Evolutionary conservation across 1,140 invertebrate species (phyloP).

Genomic region (Intoshia linei): DNA sequence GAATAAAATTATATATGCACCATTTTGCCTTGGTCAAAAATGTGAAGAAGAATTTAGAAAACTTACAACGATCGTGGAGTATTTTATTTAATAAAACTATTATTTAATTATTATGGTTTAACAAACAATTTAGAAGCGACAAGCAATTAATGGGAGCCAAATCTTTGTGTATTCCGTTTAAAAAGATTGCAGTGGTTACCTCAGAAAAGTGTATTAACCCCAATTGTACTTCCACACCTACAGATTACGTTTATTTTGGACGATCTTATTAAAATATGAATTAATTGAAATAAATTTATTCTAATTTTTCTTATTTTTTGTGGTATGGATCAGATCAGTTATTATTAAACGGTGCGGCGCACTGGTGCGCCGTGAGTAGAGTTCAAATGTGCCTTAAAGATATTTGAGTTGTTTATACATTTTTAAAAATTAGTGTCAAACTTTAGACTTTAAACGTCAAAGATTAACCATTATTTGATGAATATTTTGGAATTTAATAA

Average conservation of each 20-base stretch:
- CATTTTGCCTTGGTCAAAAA: slow-evolving; percentile 64
- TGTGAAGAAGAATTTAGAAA: slow-evolving; percentile 38
- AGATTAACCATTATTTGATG: too few species aligned
- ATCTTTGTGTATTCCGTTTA: slow-evolving; percentile 58
- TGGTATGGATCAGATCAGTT: too few species aligned
- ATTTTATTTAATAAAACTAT: background rate
- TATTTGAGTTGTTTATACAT: too few species aligned
- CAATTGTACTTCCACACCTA: slow-evolving; percentile 40
- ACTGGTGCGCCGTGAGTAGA: too few species aligned
- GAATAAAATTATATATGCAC: slow-evolving; percentile 24
- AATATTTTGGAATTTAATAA: too few species aligned
- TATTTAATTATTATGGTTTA: background rate
- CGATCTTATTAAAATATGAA: slow-evolving; percentile 44
- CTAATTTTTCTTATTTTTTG: too few species aligned
- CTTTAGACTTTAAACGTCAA: too few species aligned
- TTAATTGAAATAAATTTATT: background rate
- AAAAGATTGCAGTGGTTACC: slow-evolving; percentile 35
- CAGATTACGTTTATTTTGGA: slow-evolving; percentile 66
- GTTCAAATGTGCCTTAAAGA: too few species aligned
- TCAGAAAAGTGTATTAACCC: slow-evolving; percentile 51
- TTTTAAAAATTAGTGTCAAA: too few species aligned
- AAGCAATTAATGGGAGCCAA: background rate
- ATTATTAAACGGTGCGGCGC: too few species aligned
- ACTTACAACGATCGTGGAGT: too few species aligned
- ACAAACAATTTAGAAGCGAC: background rate